Evolutionary conservation across 1,140 invertebrate genomes (phyloP).

Genomic region (Chrysomallon squamiferum): DNA sequence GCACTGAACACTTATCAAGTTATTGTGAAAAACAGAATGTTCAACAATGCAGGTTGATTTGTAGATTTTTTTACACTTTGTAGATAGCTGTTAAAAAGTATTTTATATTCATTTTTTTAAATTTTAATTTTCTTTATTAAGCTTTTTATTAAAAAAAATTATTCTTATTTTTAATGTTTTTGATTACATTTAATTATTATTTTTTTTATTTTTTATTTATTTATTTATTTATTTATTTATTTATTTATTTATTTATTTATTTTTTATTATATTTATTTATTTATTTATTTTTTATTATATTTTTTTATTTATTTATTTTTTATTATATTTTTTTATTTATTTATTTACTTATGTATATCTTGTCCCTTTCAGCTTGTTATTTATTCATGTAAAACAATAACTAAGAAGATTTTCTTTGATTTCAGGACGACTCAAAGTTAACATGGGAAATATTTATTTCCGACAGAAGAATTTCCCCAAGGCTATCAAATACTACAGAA

Average conservation of each 20-base stretch:
- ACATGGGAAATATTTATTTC: constrained; percentile 98
- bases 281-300: too few species aligned
- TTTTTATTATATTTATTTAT: too few species aligned
- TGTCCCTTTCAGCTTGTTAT: too few species aligned
- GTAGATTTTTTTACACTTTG: constrained; percentile 5
- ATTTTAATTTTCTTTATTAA: neutral
- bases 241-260: too few species aligned
- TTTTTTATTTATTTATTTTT: too few species aligned
- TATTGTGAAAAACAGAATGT: constrained; percentile 67
- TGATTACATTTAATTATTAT: too few species aligned
- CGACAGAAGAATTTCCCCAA: constrained; percentile 92
- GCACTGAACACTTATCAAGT: constrained; percentile 93
- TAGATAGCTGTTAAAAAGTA: neutral
- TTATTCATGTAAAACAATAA: too few species aligned
- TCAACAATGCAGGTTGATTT: constrained; percentile 64
- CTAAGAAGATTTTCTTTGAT: too few species aligned
- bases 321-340: too few species aligned
- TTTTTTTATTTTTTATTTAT: too few species aligned
- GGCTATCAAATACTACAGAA: constrained; percentile 96
- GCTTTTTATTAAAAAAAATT: neutral
- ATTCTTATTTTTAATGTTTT: neutral
- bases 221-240: too few species aligned
- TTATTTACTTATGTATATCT: too few species aligned
- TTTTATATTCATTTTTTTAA: neutral
- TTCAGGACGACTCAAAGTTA: constrained; percentile 88